phyloP scores from a whole-genome alignment of 2,113 vertebrate genomes.

The Atherinomorus stipes region DNA sequence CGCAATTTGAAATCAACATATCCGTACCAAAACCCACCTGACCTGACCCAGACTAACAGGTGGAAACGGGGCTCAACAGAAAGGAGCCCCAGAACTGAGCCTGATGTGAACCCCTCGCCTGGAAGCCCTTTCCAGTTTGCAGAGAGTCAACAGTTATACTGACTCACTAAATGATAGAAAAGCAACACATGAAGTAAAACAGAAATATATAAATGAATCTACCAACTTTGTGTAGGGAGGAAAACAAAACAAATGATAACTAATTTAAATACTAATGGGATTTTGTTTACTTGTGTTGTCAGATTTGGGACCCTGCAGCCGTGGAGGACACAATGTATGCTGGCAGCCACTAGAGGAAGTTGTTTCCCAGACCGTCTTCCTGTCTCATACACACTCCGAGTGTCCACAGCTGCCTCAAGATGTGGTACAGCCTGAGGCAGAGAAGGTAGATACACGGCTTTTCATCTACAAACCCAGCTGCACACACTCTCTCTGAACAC shows the following conservation, averaged over 20 bases:
- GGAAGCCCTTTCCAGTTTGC: not conserved
- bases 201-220: not conserved
- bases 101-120: not conserved
- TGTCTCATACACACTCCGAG: slow-evolving; percentile 1
- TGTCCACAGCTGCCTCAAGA: slow-evolving; percentile 1
- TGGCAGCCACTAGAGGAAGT: slow-evolving; percentile 75
- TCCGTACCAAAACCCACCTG: no score
- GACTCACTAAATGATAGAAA: not conserved
- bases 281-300: not conserved
- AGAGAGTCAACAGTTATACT: not conserved
- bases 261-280: slow-evolving; percentile 6
- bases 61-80: no score
- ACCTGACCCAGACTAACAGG: no score
- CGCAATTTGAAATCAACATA: no score
- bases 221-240: not conserved
- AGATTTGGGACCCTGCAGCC: not conserved
- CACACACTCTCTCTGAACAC: not conserved
- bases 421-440: slow-evolving; percentile 31
- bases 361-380: slow-evolving; percentile 52
- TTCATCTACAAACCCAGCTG: not conserved
- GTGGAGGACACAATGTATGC: slow-evolving; percentile 11
- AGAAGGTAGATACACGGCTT: not conserved
- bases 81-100: no score
- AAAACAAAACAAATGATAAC: not conserved
- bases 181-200: not conserved